Percentiles rank a stretch among this genome's conserved stretches.
phyloP scores from a whole-genome alignment of 2,888 invertebrate genomes.

The Orthonychiurus folsomi region DNA sequence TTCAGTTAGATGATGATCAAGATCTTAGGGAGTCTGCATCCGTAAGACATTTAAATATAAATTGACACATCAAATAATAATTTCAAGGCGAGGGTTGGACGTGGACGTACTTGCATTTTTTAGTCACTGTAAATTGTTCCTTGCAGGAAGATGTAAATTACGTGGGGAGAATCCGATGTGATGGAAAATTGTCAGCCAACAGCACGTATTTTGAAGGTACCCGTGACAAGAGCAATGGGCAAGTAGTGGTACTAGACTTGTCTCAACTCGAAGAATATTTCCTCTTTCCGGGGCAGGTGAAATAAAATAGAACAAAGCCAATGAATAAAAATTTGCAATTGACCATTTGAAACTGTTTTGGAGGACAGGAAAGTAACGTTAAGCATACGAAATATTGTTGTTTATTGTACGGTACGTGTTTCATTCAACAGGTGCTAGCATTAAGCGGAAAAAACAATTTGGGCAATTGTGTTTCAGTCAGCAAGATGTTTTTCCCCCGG shows the following conservation, averaged over 20 bases:
- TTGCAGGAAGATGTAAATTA: conserved; percentile 47
- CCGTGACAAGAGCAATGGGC: conserved; percentile 45
- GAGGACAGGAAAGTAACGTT: too few relatives aligned
- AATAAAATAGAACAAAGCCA: background rate
- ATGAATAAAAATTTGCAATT: conserved; percentile 27
- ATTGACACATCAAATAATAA: too few relatives aligned
- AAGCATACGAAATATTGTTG: background rate
- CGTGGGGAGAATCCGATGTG: conserved; percentile 67
- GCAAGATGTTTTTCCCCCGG: conserved; percentile 56
- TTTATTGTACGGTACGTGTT: background rate
- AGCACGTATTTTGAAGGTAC: conserved; percentile 63
- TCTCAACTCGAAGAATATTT: conserved; percentile 53
- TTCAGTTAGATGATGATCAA: conserved; percentile 43
- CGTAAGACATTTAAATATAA: conserved; percentile 41
- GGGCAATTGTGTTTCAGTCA: conserved; percentile 58
- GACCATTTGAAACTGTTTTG: background rate
- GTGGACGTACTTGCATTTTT: too few relatives aligned
- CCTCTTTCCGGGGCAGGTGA: conserved; percentile 67
- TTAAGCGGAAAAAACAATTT: conserved; percentile 63
- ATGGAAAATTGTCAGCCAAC: conserved; percentile 61
- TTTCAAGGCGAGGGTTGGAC: too few relatives aligned
- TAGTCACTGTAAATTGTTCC: too few relatives aligned
- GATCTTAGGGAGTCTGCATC: conserved; percentile 43
- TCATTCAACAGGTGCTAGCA: conserved; percentile 51
- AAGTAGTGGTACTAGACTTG: conserved; percentile 48